These are phyloP conservation scores for Dinothrombium tinctorium DNA, from an alignment of 1,140 invertebrate species.

Conservation along the genomic window DNA sequence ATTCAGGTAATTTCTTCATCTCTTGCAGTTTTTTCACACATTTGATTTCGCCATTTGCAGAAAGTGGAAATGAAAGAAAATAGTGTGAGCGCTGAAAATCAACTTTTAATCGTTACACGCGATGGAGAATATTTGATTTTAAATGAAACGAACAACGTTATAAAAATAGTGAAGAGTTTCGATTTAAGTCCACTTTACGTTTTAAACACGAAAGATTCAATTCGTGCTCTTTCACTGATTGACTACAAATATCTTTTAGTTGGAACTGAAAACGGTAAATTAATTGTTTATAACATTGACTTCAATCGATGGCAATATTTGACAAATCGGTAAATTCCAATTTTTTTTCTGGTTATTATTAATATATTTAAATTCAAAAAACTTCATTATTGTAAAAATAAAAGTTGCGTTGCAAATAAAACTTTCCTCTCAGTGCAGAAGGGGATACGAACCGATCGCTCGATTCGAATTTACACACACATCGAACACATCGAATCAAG, in stretches of 20 bases:
- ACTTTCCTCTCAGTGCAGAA: no score
- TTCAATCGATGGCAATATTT: slow-evolving; percentile 39
- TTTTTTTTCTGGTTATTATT: no score
- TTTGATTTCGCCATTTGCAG: no score
- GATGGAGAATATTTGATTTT: slow-evolving; percentile 90
- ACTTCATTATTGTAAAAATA: no score
- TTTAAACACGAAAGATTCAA: slow-evolving; percentile 2
- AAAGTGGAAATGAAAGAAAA: no score
- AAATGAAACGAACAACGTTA: slow-evolving; percentile 70
- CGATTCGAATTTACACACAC: no score
- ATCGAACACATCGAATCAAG: no score
- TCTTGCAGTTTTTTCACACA: no score
- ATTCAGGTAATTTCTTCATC: slow-evolving; percentile 3
- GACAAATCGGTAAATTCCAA: neutral
- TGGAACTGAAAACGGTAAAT: slow-evolving; percentile 82
- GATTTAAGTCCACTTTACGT: slow-evolving; percentile 81
- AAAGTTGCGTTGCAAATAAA: no score
- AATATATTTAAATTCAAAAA: no score
- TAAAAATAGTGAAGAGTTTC: slow-evolving; percentile 93
- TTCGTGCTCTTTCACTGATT: slow-evolving; percentile 14
- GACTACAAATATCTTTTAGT: slow-evolving; percentile 70
- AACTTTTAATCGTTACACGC: slow-evolving; percentile 23
- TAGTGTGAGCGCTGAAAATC: neutral
- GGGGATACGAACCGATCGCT: no score
- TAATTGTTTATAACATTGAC: slow-evolving; percentile 96